A percentile compares a stretch with the other conserved stretches of the same genome.
Evolutionary conservation across 1,140 invertebrate genomes (phyloP).

Genomic region (Kradibia gibbosae): DNA sequence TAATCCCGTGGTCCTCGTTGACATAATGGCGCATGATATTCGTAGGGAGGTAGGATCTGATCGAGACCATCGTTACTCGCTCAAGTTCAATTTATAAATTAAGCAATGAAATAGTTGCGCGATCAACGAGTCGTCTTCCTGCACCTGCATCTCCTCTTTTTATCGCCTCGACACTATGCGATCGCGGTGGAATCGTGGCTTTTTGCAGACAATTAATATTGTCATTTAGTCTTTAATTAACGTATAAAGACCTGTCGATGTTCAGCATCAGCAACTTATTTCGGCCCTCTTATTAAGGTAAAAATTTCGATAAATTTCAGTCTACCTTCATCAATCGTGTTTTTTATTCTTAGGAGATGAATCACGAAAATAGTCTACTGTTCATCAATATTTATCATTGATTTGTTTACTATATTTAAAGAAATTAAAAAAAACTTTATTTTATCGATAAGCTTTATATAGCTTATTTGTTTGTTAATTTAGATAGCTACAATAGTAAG

Average conservation of each 20-base stretch:
- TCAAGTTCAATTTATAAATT: conserved; percentile 33
- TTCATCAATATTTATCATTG: no score
- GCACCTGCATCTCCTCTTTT: background rate
- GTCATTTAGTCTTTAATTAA: background rate
- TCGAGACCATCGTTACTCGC: conserved; percentile 55
- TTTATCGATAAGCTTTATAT: no score
- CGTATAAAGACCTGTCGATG: background rate
- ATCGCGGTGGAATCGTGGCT: background rate
- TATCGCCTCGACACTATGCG: background rate
- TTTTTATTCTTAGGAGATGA: no score
- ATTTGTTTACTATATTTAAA: no score
- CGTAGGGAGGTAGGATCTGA: conserved; percentile 44
- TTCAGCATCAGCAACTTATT: background rate
- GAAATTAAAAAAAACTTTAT: no score
- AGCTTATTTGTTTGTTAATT: no score
- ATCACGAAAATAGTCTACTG: no score
- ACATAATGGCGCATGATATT: conserved; percentile 57
- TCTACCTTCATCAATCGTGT: background rate
- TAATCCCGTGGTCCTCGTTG: conserved; percentile 47
- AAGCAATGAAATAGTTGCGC: conserved; percentile 5
- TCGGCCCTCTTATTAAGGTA: background rate
- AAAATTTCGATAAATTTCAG: background rate
- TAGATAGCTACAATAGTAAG: no score
- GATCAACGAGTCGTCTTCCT: background rate
- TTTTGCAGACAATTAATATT: background rate